Evolutionary conservation across 1,140 invertebrate species (phyloP).

Genomic region (Eufriesea mexicana): DNA sequence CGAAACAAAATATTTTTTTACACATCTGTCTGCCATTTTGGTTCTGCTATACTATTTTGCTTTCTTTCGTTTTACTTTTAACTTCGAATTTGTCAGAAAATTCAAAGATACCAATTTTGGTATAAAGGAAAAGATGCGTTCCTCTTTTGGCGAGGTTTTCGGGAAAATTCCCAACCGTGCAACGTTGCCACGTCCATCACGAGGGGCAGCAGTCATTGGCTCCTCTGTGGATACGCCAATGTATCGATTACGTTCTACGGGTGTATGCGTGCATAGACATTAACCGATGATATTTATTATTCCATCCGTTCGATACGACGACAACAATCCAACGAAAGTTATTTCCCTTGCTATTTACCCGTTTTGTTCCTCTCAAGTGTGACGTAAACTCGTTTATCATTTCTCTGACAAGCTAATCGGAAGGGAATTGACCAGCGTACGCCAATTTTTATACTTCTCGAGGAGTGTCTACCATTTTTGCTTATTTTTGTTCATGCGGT

Average conservation of each 20-base stretch:
- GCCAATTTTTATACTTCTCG: no score
- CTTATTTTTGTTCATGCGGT: no score
- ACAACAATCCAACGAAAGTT: slow-evolving; percentile 37
- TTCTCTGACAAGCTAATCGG: not conserved
- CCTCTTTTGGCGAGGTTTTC: no score
- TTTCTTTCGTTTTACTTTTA: no score
- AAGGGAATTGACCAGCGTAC: not conserved
- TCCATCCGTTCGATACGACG: not conserved
- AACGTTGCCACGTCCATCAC: slow-evolving; percentile 45
- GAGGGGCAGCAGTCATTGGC: slow-evolving; percentile 20
- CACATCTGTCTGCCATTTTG: no score
- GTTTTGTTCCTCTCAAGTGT: not conserved
- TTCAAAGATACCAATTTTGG: no score
- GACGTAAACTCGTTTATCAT: slow-evolving; percentile 25
- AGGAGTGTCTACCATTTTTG: no score
- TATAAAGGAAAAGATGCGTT: no score
- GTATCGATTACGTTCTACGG: slow-evolving; percentile 35
- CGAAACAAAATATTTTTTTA: no score
- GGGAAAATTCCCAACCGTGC: not conserved
- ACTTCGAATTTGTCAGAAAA: no score
- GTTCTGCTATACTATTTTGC: no score
- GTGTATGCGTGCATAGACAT: slow-evolving; percentile 4
- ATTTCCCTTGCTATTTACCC: slow-evolving; percentile 24
- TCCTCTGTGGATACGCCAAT: slow-evolving; percentile 39
- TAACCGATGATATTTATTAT: slow-evolving; percentile 53